Base-by-base conservation (phyloP, 2,797 vertebrate species). In the Delichon dasypus region DNA sequence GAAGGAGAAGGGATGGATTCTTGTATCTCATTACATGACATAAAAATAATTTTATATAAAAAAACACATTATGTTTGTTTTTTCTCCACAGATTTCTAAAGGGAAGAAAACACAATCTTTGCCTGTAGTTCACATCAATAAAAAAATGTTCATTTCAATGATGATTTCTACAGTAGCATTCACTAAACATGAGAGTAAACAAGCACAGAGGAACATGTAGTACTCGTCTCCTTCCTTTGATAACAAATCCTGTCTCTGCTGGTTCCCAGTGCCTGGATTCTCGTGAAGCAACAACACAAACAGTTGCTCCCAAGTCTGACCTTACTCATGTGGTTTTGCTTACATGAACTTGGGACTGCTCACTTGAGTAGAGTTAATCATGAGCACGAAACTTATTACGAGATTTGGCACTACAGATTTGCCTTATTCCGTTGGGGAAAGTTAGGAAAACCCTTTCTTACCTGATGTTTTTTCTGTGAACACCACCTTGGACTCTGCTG, bases 381-480 rank as follows among this genome's bases (percentile, higher is more conserved):
- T 1, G 4, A 86, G 30, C 77, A 76, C 62, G 61, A 32, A 34
- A 22, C 47, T 74, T 38, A 47, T 2, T 4, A 42, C 4, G 10
- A 67, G 30, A 72, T 21, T 11, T 51, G 82, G n/a, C 50, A 61
- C 62, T 42, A 18, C 16, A 87, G 38, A 79, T 55, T 27, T 83
- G 36, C 48, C 30, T 67, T 62, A 66, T 16, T 25, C 44, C 9
- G 1, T 44, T 13, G 32, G 7, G 11, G 9, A 44, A 42, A 19
- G 64, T 48, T 36, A 44, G 23, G 7, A 62, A 80, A 44, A 30
- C 22, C 5, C 17, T n/a, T 47, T 51, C 98, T 98, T 94, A 99
- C 99, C 98, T 98, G 98, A 98, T 26, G 98, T 98, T 97, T 99
- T 99, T 97, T 99, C 99, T 17, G 98, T 99, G 93, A 99, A 99